Evolutionary conservation across 2,797 vertebrate species (phyloP).

Genomic region (Sebastes baramenuke): DNA sequence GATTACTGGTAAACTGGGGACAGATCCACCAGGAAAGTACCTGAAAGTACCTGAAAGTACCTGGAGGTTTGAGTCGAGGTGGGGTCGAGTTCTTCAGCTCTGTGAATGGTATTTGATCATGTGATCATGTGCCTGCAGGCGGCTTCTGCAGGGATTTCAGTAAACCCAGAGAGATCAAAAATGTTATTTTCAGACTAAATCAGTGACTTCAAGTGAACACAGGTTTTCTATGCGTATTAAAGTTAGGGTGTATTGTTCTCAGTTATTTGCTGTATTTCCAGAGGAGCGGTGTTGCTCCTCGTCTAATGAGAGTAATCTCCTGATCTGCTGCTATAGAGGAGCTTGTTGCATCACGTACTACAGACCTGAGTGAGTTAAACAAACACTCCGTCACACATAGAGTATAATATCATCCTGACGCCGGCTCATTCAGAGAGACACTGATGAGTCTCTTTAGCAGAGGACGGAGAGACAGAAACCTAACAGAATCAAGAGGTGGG

Average conservation of each 20-base stretch:
- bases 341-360: neutral
- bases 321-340: neutral
- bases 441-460: neutral
- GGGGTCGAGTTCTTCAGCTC: too few species aligned
- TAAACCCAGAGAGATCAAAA: neutral
- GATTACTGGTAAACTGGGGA: conserved; percentile 35
- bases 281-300: neutral
- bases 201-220: neutral
- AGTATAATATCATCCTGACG: neutral
- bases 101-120: neutral
- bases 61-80: conserved; percentile 42
- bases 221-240: neutral
- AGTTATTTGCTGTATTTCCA: neutral
- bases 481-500: neutral
- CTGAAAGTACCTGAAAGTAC: conserved; percentile 67
- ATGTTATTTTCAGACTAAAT: neutral
- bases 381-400: too few species aligned
- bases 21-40: conserved; percentile 69
- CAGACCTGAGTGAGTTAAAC: too few species aligned
- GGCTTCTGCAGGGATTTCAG: neutral
- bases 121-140: too few species aligned
- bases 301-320: neutral
- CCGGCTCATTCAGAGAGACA: neutral
- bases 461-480: neutral
- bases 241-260: neutral